A percentile compares a stretch with the other conserved stretches of the same genome.
Conservation (phyloP, 2,797 vertebrate genomes). For the Gila robusta region DNA sequence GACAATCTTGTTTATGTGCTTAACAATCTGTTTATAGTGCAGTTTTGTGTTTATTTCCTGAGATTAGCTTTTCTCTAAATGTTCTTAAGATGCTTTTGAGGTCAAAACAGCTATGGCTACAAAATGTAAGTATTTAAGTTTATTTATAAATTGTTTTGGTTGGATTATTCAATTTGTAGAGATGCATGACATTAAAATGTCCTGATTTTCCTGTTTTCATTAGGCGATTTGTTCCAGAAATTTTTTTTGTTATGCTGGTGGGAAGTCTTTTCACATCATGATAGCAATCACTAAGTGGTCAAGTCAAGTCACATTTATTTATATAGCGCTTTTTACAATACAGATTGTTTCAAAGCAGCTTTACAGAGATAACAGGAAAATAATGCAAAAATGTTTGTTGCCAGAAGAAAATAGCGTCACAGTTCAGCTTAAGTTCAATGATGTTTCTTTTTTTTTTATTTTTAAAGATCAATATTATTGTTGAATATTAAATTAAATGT, state of each 20-base stretch:
- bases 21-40: neutral
- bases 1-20: neutral
- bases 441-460: too few relatives aligned
- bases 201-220: neutral
- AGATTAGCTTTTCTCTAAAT: neutral
- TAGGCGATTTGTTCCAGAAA: neutral
- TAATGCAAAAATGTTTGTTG: too few relatives aligned
- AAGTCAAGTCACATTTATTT: too few relatives aligned
- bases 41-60: neutral
- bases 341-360: too few relatives aligned
- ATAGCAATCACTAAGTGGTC: too few relatives aligned
- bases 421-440: too few relatives aligned
- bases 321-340: too few relatives aligned
- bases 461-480: too few relatives aligned
- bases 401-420: too few relatives aligned
- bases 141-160: neutral
- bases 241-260: neutral
- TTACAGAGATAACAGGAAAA: too few relatives aligned
- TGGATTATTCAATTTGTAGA: neutral
- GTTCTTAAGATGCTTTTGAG: neutral
- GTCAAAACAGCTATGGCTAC: neutral
- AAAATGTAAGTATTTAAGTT: neutral
- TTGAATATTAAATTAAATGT: too few relatives aligned
- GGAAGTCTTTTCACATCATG: too few relatives aligned
- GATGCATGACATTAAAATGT: rapidly evolving